Base-by-base conservation (phyloP, 1,140 invertebrate species). In the Caerostris darwini region DNA sequence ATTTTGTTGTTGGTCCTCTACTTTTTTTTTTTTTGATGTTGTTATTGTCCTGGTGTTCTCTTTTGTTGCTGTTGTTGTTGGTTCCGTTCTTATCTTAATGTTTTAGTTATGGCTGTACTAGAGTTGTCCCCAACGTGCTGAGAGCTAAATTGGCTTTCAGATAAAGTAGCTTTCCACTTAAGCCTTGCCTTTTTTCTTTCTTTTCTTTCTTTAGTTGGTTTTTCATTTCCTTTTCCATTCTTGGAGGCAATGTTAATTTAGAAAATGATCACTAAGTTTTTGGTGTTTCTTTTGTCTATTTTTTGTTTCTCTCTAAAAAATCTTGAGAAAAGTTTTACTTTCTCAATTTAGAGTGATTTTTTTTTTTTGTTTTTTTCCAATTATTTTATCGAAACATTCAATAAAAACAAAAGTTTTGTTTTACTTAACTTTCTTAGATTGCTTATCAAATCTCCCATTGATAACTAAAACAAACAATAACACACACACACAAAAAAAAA, bases 91-190 rank as follows among this genome's bases (percentile, higher is more conserved):
- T 50, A 8, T 85, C 69, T 92, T 92, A 61, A 64, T 64, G 81
- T 67, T 83, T 67, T 83, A 92, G 90, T 92, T 92, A 92, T 92
- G 89, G 71, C 71, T 81, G 64, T 69, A 64, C 56, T 86, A 71
- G 81, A 93, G 92, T 93, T 93, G 92, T 93, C 92, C 85, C 85
- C 92, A 93, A 93, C 92, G 85, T 93, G 92, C 92, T 81, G 92
- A 88, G 67, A 88, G 57, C 92, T 88, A 93, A 93, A 93, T 93
- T 93, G 92, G 83, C 85, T 93, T 93, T 93, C 69, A 88, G 92
- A 93, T 93, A 88, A 93, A 93, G 92, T 93, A 82, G 85, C 59
- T 88, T 67, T 93, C 85, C 14, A 92, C 90, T 93, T 69, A 86
- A 61, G 83, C 8, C 6, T 59, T 87, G 56, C 85, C 59, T 77